Base-by-base conservation (phyloP, 1,140 invertebrate genomes). In the Vanessa atalanta region DNA sequence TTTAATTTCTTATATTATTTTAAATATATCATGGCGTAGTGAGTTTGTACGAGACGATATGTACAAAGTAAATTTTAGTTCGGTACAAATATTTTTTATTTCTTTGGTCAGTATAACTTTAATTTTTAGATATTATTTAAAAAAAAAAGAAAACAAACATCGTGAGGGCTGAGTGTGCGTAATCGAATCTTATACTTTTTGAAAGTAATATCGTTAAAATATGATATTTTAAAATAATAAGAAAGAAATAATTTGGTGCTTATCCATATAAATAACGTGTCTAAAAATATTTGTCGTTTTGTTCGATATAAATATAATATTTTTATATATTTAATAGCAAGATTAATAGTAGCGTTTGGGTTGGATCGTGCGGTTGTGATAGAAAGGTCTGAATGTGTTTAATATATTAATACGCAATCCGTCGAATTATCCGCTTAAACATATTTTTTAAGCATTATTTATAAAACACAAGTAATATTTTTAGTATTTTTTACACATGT, bases 401-500 rank as follows among this genome's bases (percentile, higher is more conserved):
- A 47, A 68, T 57, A 60, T 61, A 43, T 43, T 15, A 48, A 61
- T 60, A 70, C 12, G 55, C 55, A 57, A 57, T 57, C 55, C 55
- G 55, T 57, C 55, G 55, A 57, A 57, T 57, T 57, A 57, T 57
- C 16, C 23, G 70, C 65, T 80, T 80, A 75, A 60, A 78, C 50
- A 48, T 72, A 31, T 73, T 60, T 72, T 79, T 75, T 73, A 57
- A 61, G 57, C 16, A 37, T 61, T 61, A 61, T 74, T 69, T 79
- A 74, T 83, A 77, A 85, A 79, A 88, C 79, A 78, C 51, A 75
- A 72, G 47, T 75, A 79, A 79, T 60, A 77, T 71, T 79, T 78
- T 75, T 61, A 76, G 70, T 79, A 77, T 72, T 78, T 86, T 83
- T 84, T 61, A 88, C 83, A 87, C 80, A 82, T 72, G 80, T 84